Base-by-base conservation (phyloP, 1,140 invertebrate species). In the Chrysoperla carnea region DNA sequence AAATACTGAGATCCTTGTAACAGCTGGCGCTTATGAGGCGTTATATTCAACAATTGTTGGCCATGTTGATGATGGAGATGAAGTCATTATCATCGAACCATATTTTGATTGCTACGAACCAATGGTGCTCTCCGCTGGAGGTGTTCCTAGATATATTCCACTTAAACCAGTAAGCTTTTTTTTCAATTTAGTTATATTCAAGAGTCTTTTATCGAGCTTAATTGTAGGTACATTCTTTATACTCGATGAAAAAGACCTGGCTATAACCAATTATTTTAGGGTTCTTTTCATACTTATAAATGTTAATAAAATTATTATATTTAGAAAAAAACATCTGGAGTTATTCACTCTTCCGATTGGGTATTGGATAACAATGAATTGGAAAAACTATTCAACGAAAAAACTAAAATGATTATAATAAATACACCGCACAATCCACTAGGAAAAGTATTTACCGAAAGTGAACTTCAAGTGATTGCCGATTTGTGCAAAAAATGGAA, bases 71-170 rank as follows among this genome's bases (percentile, higher is more conserved):
- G 70, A 69, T 37, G 88, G 84, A 2, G 81, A 84, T 65, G 90
- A 98, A 62, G 90, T 92, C 46, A 92, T 96, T 47, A 89, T 99
- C 27, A 92, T 99, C 45, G 94, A 99, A 60, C 95, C 95, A 6
- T 97, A 84, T 61, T 99, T 94, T 59, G 93, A 98, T 58, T 95
- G 90, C 56, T 99, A 98, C 59, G 83, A 84, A 42, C 88, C 90
- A 2, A 92, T 97, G 81, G 79, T 96, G 1, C 70, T 67, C 50
- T 73, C 78, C 49, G 87, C 87, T 29, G 89, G 87, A 4, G 95
- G 89, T 8, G 70, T 75, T 13, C 78, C 89, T 1, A 78, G 78
- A 40, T 96, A 84, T 58, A 82, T 97, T 44, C 76, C 91, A n/a
- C 66, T 98, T 4, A 74, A 79, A 61, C 78, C 84, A 39, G 81